These are phyloP conservation scores for Potamilus streckersoni DNA, from an alignment of 1,140 invertebrate genomes.

Conservation along the genomic window DNA sequence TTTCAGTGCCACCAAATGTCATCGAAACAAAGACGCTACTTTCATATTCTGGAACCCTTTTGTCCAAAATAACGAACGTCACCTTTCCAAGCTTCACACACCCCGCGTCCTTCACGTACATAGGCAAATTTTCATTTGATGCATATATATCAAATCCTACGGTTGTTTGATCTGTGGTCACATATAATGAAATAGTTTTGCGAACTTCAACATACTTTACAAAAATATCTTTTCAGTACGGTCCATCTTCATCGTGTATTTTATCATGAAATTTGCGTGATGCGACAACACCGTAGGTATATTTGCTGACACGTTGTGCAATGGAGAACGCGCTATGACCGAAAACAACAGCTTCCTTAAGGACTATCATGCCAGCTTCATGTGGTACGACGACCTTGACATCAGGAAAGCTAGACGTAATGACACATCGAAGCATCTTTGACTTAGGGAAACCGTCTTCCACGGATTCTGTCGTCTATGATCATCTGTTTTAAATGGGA, in stretches of 20 bases:
- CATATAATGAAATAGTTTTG: neutral
- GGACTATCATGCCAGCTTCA: slow-evolving; percentile 16
- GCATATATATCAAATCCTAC: neutral
- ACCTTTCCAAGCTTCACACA: neutral
- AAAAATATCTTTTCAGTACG: neutral
- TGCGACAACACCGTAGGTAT: neutral
- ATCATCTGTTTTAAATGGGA: too few relatives aligned
- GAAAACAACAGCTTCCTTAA: slow-evolving; percentile 27
- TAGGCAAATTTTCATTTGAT: neutral
- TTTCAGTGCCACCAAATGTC: slow-evolving; percentile 14
- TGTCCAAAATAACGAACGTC: neutral
- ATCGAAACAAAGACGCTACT: neutral
- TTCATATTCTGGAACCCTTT: too few relatives aligned
- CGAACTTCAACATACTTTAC: neutral
- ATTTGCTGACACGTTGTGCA: neutral
- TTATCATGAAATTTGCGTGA: neutral
- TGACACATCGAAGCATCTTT: slow-evolving; percentile 5
- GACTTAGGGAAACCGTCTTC: slow-evolving; percentile 11
- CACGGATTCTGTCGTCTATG: neutral
- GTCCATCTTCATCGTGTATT: neutral
- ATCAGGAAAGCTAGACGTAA: neutral
- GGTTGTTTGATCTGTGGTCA: neutral
- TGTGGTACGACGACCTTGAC: slow-evolving; percentile 18
- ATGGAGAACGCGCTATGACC: slow-evolving; percentile 19
- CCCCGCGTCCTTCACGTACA: neutral